A percentile compares a stretch with the other conserved stretches of the same genome.
phyloP scores from a whole-genome alignment of 2,888 invertebrate genomes.

The Diplolepis rosae region DNA sequence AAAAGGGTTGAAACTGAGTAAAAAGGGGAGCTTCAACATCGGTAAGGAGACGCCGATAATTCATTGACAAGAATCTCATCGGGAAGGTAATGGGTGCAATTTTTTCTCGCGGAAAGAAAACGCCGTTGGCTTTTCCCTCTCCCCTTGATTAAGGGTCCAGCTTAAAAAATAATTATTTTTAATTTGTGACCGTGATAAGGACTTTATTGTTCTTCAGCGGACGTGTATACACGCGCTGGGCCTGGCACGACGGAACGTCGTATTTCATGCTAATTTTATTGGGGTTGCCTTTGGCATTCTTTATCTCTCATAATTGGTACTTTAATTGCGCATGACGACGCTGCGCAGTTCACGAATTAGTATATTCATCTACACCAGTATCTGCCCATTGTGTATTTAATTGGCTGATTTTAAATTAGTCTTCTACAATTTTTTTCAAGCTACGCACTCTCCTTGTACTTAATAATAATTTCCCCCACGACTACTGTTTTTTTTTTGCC shows the following conservation, averaged over 20 bases:
- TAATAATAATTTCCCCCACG: neutral
- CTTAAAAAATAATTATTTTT: constrained; percentile 74
- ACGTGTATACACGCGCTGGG: constrained; percentile 52
- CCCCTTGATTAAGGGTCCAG: constrained; percentile 69
- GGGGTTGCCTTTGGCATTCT: constrained; percentile 60
- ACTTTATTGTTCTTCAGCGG: constrained; percentile 61
- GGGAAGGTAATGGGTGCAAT: constrained; percentile 67
- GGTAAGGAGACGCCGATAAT: constrained; percentile 71
- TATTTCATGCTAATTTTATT: constrained; percentile 68
- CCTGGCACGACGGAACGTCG: constrained; percentile 54
- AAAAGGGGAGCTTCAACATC: constrained; percentile 62
- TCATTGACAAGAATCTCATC: constrained; percentile 74
- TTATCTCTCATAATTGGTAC: constrained; percentile 61
- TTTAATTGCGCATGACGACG: constrained; percentile 57
- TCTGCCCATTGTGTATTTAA: constrained; percentile 30
- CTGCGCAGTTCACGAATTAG: constrained; percentile 49
- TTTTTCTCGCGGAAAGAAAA: constrained; percentile 60
- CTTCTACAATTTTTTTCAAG: constrained; percentile 7
- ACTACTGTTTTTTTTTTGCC: neutral
- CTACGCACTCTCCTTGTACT: neutral
- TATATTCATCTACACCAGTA: constrained; percentile 44
- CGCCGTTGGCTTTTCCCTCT: constrained; percentile 46
- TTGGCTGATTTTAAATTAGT: constrained; percentile 22
- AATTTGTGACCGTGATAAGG: constrained; percentile 71
- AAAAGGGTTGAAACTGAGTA: constrained; percentile 69